A percentile compares a stretch with the other conserved stretches of the same genome.
These are phyloP conservation scores for Diabrotica virgifera DNA, from an alignment of 1,140 invertebrate species.

Conservation along the genomic window DNA sequence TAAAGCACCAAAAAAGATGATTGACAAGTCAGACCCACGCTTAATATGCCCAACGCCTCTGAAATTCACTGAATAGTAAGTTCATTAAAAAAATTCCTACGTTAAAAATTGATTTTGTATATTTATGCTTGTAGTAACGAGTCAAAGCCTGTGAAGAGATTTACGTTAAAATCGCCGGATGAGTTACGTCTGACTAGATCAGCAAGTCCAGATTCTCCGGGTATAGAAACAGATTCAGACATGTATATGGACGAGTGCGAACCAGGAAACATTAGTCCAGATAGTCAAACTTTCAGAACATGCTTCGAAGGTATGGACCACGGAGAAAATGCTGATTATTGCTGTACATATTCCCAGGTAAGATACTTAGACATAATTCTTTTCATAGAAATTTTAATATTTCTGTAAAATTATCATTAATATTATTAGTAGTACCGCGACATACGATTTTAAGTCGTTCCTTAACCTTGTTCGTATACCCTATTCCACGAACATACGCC, in stretches of 20 bases:
- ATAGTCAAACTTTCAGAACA: neutral
- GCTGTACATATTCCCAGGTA: neutral
- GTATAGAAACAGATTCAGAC: slow-evolving; percentile 9
- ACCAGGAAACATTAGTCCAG: neutral
- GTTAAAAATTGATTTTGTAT: no score
- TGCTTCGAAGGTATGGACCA: neutral
- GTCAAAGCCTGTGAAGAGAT: slow-evolving; percentile 23
- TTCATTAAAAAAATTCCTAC: neutral
- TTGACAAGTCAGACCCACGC: no score
- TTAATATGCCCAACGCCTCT: no score
- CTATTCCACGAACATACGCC: no score
- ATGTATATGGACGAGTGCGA: neutral
- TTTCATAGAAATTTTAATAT: neutral
- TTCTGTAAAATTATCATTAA: neutral
- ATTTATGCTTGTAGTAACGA: slow-evolving; percentile 17
- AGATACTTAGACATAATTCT: no score
- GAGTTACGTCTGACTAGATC: slow-evolving; percentile 11
- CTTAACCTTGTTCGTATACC: no score
- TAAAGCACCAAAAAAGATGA: no score
- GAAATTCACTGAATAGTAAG: neutral
- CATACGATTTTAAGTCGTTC: no score
- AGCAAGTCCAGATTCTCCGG: slow-evolving; percentile 22
- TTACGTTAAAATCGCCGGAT: slow-evolving; percentile 11
- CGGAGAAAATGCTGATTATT: no score
- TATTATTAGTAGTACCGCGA: no score